Evolutionary conservation across 2,797 vertebrate species (phyloP), one percentile per base, ranked within the genome.

Genomic region (Ctenopoma kingsleyae): DNA sequence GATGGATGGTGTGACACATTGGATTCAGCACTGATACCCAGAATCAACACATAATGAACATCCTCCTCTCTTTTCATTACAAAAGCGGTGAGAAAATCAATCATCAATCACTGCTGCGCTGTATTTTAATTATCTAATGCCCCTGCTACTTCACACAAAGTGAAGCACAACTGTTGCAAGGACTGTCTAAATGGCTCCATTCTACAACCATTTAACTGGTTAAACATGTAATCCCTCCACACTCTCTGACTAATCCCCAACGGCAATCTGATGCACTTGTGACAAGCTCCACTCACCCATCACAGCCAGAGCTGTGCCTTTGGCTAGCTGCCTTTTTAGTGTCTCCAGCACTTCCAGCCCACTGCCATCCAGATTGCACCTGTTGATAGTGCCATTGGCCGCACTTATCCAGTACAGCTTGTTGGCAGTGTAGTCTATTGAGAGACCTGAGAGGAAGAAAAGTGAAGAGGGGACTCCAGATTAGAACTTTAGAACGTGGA

Each of bases 391-490:
- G 90, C 97, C 95, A 81, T 99, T 99, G 93, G 96, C 95, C 0
- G 98, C 98, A 91, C 97, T 99, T 87, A 99, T 97, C 98, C 98
- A 99, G 91, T 99, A 99, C 57, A 99, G 93, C 83, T 97, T 99
- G 92, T 94, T 97, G 86, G 97, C 95, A 63, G 91, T 77, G 75
- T 96, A 97, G 94, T 99, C 98, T 91, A 99, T 94, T 0, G 97
- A 97, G 77, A 99, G 95, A 89, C 97, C 98, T 99, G 93, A 57
- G 65, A 67, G 49, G 49, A 58, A 36, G 63, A 68, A 20, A 63
- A 52, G 61, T 43, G 47, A 58, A 52, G 49, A 71, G 47, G 49
- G 44, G 23, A 61, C 16, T 50, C 22, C 16, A 8, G 25, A 40
- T 87, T 50, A 83, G 62, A 4, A 19, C 30, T 52, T 35, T 13